Evolutionary conservation across 2,113 vertebrate species (phyloP).

Genomic region (Marmota flaviventris): DNA sequence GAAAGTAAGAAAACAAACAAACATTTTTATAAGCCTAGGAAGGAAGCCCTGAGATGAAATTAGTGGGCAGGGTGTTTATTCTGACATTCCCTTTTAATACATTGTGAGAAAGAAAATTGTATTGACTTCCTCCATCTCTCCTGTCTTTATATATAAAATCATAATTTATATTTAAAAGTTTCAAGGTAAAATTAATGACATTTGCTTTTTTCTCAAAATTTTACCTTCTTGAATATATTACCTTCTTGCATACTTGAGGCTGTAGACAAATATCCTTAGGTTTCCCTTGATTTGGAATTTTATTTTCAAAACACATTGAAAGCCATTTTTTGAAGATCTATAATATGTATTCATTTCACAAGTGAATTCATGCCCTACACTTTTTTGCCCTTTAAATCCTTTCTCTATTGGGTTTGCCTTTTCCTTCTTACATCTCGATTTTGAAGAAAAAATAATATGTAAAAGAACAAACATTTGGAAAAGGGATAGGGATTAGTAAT

Average conservation of each 20-base stretch:
- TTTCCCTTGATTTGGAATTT: not conserved
- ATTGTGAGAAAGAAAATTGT: not conserved
- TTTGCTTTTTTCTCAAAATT: constrained; percentile 28
- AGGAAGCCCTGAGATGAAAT: not conserved
- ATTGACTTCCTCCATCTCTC: not conserved
- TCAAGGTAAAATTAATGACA: not conserved
- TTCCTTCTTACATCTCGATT: constrained; percentile 18
- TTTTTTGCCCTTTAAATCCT: not conserved
- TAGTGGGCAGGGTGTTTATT: not conserved
- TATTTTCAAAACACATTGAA: constrained; percentile 21
- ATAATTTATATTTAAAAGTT: not conserved
- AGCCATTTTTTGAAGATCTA: not conserved
- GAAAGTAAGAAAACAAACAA: not conserved
- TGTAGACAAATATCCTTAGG: not conserved
- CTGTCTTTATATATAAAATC: not conserved
- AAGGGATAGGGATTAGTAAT: constrained; percentile 59
- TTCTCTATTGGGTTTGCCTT: not conserved
- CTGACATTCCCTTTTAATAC: not conserved
- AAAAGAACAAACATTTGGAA: constrained; percentile 72
- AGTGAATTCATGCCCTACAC: not conserved
- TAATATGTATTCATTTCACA: not conserved
- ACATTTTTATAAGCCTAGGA: not conserved
- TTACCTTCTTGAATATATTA: constrained; percentile 1
- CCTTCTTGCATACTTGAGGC: not conserved
- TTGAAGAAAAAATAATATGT: not conserved